Evolutionary conservation across 2,888 invertebrate genomes (phyloP), one percentile per base, ranked within the genome.

Genomic region (Cryptocephalus primarius): DNA sequence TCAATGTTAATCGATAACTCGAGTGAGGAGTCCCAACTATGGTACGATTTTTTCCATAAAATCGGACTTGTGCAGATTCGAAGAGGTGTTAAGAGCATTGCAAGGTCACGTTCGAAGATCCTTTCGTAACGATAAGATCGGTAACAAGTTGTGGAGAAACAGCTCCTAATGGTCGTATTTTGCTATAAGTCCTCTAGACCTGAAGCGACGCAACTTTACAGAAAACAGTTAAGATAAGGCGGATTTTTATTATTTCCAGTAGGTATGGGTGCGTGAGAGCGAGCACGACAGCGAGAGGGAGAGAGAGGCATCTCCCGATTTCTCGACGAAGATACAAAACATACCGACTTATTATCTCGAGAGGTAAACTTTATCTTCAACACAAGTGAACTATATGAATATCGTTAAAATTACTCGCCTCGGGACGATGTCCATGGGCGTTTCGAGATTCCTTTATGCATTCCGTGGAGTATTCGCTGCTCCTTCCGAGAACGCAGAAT

Each of bases 41-140:
- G 45, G 46, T 38, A 36, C 46, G 43, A 47, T 51, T 50, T 52
- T 52, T 50, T 47, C 48, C 48, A 46, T 47, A 52, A 54, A 54
- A 52, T 53, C 52, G 42, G 45, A 49, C 44, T 46, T 46, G 51
- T 34, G 48, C 54, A 48, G 64, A 64, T 65, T 60, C 59, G 48
- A 49, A 50, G 56, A 66, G 65, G 66, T 67, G 66, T 66, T 65
- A 65, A 63, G 64, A 65, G 57, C 61, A 61, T 60, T 52, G 67
- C 66, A 66, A 67, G 67, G 67, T 68, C 68, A 68, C 68, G 67
- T 68, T 67, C 59, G 60, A 61, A 63, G 66, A 66, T 67, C 61
- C 62, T 57, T 62, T 56, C 55, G 55, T 50, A 52, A 43, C 56
- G 68, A 68, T 68, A 67, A 65, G 62, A 68, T 67, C 67, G 61